Base-by-base conservation (phyloP, 2,797 vertebrate genomes). In the Antennarius maculatus region DNA sequence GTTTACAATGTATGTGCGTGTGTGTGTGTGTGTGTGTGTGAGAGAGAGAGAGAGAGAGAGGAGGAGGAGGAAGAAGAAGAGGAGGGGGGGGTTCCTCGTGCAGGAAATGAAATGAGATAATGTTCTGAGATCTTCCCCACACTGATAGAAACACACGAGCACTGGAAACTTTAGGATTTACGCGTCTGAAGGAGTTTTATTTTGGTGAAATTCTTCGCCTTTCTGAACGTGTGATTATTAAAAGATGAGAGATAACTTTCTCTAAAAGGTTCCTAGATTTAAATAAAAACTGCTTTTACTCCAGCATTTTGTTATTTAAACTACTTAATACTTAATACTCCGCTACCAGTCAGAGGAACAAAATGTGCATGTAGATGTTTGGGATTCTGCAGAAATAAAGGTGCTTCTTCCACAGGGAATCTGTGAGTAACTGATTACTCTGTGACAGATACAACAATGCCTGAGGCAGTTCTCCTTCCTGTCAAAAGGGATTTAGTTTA, bases 1-100 rank as follows among this genome's bases (percentile, higher is more conserved):
- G 92, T 91, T 92, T 91, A 89, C 89, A 71, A 54, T 13, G 28
- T 2, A 2, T 23, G 23, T 23, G 23, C 2, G 23, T 23, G 23
- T 23, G 23, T 23, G 23, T 23, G 23, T 23, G 23, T 23, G 23
- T 23, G 23, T 23, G 23, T 23, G 23, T 23, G 23, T 23, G 23
- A 2, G 23, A 23, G 23, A 23, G 23, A 23, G 23, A 2, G 31
- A 34, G 31, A 34, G 23, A 5, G 5, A 15, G 54, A 12, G 54
- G 41, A 8, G 39, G 39, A 42, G 54, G 54, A 9, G n/a, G 6
- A 2, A 34, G 15, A 28, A 2, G 51, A 4, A n/a, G n/a, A n/a
- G n/a, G 9, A 71, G 74, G 70, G 72, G 73, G 27, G 54, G 49
- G 54, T 53, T 59, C 58, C 64, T 31, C 48, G 50, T 39, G 74